Evolutionary conservation across 2,888 invertebrate genomes (phyloP), one percentile per base, ranked within the genome.

Genomic region (Boloria selene): DNA sequence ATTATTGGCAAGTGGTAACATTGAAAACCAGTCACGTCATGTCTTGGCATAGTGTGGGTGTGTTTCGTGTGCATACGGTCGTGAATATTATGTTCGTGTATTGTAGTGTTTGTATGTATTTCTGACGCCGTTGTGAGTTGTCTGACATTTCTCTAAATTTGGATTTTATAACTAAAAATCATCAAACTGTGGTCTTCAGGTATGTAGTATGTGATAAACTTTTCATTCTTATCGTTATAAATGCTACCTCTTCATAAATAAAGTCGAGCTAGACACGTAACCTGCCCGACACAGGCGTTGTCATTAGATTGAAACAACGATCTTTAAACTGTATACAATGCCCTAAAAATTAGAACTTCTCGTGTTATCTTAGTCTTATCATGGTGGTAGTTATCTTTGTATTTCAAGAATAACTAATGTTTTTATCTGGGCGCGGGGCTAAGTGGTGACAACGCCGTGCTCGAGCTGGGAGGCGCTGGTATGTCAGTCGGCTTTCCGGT

Each of bases 161-260:
- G 90, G 89, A 87, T 90, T 88, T 90, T 85, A 89, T 90, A 85
- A 91, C 81, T 90, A 87, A 91, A 91, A 90, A 85, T 83, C 75
- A 77, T 79, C 88, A 90, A 88, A 84, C 88, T 90, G 90, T 86
- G 79, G 84, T 84, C 81, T 82, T 79, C 81, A 82, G 90, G 90
- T 91, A 87, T 74, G 90, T 89, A 84, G 75, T 72, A 74, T 79
- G 73, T 69, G 67, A 72, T 79, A 77, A 76, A 72, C 71, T 68
- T 58, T 63, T 26, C 54, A 73, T 61, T 55, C 60, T 56, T 61
- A 69, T 66, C 44, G 44, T 65, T 65, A 67, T 64, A 64, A 49
- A 62, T 56, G 38, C 26, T 60, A 54, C 64, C 49, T 60, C 45
- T 10, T 22, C 45, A 47, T 31, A 59, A 67, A 67, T 45, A 61